A percentile compares a stretch with the other conserved stretches of the same genome.
Evolutionary conservation across 2,113 vertebrate genomes (phyloP).

Genomic region (Thermophis baileyi): DNA sequence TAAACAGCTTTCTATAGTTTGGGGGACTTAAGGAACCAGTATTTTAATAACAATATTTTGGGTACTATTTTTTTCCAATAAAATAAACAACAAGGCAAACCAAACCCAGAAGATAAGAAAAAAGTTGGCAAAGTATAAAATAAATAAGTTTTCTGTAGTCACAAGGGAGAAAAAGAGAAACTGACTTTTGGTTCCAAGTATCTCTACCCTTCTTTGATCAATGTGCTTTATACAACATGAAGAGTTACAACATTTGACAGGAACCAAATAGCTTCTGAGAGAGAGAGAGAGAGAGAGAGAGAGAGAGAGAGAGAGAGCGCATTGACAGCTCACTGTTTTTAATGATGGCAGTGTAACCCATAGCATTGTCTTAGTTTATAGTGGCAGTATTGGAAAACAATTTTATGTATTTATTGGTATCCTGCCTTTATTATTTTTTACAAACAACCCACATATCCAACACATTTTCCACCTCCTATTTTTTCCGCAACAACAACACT

Average conservation of each 20-base stretch:
- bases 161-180: neutral
- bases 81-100: neutral
- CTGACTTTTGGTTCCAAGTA: neutral
- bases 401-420: neutral
- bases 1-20: neutral
- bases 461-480: neutral
- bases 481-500: neutral
- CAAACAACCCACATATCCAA: neutral
- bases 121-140: slow-evolving; percentile 53
- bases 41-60: neutral
- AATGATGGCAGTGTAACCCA: neutral
- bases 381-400: neutral
- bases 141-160: neutral
- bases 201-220: neutral
- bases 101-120: slow-evolving; percentile 27
- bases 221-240: neutral
- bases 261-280: neutral
- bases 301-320: neutral
- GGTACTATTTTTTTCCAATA: neutral
- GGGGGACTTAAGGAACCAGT: no score
- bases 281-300: neutral
- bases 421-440: neutral
- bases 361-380: neutral
- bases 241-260: neutral
- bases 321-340: neutral